Conservation (phyloP, 2,113 vertebrate species). For the Gavia stellata region DNA sequence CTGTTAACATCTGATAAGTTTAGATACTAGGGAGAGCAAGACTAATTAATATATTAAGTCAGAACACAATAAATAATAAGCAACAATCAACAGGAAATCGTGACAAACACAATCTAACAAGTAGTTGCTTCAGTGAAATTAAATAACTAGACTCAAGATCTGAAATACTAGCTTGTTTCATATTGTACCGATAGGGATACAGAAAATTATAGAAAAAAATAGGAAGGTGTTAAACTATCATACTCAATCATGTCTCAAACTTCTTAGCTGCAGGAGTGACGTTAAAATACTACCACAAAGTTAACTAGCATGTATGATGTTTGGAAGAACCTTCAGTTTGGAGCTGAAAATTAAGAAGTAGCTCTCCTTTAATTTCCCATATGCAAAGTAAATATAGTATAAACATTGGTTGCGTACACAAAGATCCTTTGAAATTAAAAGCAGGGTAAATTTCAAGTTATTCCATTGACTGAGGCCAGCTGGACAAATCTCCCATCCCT, state of each 20-base stretch:
- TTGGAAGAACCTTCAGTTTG: not conserved
- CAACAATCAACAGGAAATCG: not conserved
- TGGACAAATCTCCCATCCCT: not conserved
- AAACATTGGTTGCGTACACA: not conserved
- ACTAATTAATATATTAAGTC: not conserved
- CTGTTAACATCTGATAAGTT: not conserved
- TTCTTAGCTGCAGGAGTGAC: not conserved
- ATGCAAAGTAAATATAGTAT: not conserved
- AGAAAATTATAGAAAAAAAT: not conserved
- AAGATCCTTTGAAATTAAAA: conserved; percentile 33
- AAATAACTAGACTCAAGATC: not conserved
- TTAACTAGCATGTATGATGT: not conserved
- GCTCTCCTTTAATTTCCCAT: not conserved
- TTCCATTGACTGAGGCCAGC: not conserved
- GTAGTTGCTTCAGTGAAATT: not conserved
- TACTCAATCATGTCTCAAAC: not conserved
- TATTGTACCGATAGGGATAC: not conserved
- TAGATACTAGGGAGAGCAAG: not conserved
- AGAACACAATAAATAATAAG: not conserved
- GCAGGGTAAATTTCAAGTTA: conserved; percentile 16
- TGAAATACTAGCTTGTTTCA: not conserved
- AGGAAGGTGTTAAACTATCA: not conserved
- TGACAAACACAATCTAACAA: not conserved
- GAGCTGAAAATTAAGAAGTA: not conserved
- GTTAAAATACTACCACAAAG: not conserved